Conservation (phyloP, 2,888 invertebrate genomes). For the Eudemis profundana region DNA sequence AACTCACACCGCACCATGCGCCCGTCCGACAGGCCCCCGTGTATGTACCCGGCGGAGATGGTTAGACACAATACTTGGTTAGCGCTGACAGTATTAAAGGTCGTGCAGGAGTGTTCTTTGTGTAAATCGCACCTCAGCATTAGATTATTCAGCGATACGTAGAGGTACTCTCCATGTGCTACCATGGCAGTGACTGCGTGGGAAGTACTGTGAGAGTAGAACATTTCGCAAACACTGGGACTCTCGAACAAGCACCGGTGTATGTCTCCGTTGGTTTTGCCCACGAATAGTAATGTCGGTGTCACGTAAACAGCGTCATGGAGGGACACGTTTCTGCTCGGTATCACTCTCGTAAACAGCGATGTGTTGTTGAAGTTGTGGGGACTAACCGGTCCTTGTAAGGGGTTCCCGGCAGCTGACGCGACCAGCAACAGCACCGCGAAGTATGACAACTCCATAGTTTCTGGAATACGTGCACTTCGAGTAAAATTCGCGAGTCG, state of each 20-base stretch:
- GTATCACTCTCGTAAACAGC: slow-evolving; percentile 5
- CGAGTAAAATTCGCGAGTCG: not conserved
- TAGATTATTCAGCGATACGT: not conserved
- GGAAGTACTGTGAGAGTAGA: slow-evolving; percentile 9
- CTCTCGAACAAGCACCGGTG: not conserved
- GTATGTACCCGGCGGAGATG: not conserved
- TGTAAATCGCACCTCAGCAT: slow-evolving; percentile 8
- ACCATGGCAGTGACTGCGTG: not conserved
- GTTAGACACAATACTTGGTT: not conserved
- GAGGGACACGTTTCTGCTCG: not conserved
- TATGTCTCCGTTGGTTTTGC: slow-evolving; percentile 5
- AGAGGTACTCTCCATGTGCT: slow-evolving; percentile 9
- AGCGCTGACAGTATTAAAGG: not conserved
- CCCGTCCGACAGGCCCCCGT: slow-evolving; percentile 1
- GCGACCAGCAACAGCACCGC: not conserved
- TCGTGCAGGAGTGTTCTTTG: slow-evolving; percentile 10
- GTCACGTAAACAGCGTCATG: slow-evolving; percentile 6
- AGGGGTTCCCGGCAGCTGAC: not conserved
- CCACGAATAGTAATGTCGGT: slow-evolving; percentile 5
- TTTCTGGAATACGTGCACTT: not conserved
- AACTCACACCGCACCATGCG: slow-evolving; percentile 20
- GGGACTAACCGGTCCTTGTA: not conserved
- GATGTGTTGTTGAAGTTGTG: slow-evolving; percentile 13
- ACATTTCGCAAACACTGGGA: slow-evolving; percentile 6
- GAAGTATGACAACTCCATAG: not conserved